Evolutionary conservation across 2,113 vertebrate genomes (phyloP), one percentile per base, ranked within the genome.

Genomic region (Sakesphorus luctuosus): DNA sequence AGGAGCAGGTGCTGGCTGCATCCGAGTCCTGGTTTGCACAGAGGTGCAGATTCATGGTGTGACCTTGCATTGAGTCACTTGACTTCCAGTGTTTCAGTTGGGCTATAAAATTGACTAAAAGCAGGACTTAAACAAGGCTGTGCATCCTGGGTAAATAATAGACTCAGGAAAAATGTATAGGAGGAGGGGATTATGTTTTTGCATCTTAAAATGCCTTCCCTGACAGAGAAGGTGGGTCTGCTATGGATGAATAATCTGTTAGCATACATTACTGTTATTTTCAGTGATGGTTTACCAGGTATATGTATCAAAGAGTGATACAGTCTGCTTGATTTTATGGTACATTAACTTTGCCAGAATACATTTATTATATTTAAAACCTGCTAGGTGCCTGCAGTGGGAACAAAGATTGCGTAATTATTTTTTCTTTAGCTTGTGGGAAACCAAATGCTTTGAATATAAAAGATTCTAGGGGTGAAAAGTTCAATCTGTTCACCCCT

Each of bases 331-430:
- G 81, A 93, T 96, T 97, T 97, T 96, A 97, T 96, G 88, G 72
- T 93, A 85, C 93, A 75, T 97, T 97, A 97, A 93, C 71, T 96
- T 96, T 94, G 75, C 82, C 87, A 95, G 81, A 89, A 96, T 94
- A 52, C 79, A 93, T 96, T 95, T 93, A 94, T 97, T 97, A 96
- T 94, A 94, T 93, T 84, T 96, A 95, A 97, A 96, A 93, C 59
- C 33, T 88, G 68, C 85, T 89, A 94, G 87, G 74, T 97, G 96
- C 58, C 77, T 97, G 56, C 75, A 95, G 83, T 71, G 88, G 94
- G 90, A 94, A 95, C 63, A 91, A 96, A 97, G 80, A 96, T 90
- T 94, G 46, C 53, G 38, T 92, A 96, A 95, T 97, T 97, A 95
- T 93, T 87, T 97, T 90, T 95, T 90, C 82, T 87, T 69, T 63